Evolutionary conservation across 2,797 vertebrate species (phyloP), one percentile per base, ranked within the genome.

Genomic region (Naso thynnoides): DNA sequence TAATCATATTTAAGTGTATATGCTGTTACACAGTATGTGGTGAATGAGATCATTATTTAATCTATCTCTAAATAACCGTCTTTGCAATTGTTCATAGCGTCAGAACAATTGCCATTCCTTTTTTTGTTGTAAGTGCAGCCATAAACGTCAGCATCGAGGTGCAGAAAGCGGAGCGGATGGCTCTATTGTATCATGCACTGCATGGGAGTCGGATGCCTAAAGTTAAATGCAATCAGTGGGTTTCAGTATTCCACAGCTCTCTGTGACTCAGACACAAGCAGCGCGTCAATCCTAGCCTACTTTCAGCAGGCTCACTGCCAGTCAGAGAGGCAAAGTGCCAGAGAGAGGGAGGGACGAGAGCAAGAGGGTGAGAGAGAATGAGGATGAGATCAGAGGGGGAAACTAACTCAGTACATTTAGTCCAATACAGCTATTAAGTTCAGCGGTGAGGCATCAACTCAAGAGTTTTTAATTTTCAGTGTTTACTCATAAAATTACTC

Each of bases 201-300:
- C 89, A 88, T 88, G 87, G 90, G 86, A 91, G 92, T 91, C 73
- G 55, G 78, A 86, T 89, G 85, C 91, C 88, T 91, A 87, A 85
- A 89, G 90, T 90, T 91, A 90, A 92, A 93, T 88, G 85, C 88
- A 90, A 86, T 93, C 95, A 92, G 93, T 93, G 93, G 94, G 92
- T 78, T 92, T 93, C 90, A 87, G 89, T 86, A 87, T 91, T 94
- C 83, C 83, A 76, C 83, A 85, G 88, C 75, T 89, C 89, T 86
- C 79, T 89, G 90, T 95, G 95, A 95, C 88, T 95, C 94, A 95
- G 91, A 83, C 87, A 87, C 83, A 84, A 86, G 92, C 88, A 92
- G 86, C 86, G 78, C 91, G 91, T 95, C 94, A 94, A 90, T 93
- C 88, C 86, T 93, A 93, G 90, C 93, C 91, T 94, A 94, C 92